Evolutionary conservation across 2,113 vertebrate genomes (phyloP).

Genomic region (Ameiurus melas): DNA sequence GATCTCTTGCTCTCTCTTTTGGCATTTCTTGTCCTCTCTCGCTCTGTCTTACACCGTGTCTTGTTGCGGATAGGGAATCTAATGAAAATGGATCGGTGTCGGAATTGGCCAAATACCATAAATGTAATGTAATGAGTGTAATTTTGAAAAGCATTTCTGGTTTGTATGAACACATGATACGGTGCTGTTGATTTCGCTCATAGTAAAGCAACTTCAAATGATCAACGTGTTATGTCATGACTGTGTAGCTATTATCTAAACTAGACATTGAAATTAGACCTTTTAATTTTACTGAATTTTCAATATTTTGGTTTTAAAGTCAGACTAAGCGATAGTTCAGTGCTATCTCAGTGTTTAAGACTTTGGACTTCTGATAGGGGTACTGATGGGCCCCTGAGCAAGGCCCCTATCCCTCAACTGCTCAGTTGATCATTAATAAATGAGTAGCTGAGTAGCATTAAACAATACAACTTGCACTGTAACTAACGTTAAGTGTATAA

Average conservation of each 20-base stretch:
- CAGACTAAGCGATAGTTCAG: too few relatives aligned
- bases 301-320: too few relatives aligned
- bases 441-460: neutral
- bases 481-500: neutral
- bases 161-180: neutral
- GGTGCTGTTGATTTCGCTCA: neutral
- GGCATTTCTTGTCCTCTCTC: neutral
- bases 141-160: neutral
- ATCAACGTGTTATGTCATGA: neutral
- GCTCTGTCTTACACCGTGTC: neutral
- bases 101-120: neutral
- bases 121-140: too few relatives aligned
- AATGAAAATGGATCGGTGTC: constrained; percentile 11
- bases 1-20: neutral
- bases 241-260: neutral
- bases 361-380: too few relatives aligned
- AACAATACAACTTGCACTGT: neutral
- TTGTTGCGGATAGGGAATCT: neutral
- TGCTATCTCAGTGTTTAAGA: too few relatives aligned
- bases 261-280: too few relatives aligned
- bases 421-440: too few relatives aligned
- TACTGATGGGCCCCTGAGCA: too few relatives aligned
- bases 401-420: too few relatives aligned
- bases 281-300: too few relatives aligned
- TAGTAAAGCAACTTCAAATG: neutral